phyloP scores from a whole-genome alignment of 2,888 invertebrate species.

The Eledone cirrhosa region DNA sequence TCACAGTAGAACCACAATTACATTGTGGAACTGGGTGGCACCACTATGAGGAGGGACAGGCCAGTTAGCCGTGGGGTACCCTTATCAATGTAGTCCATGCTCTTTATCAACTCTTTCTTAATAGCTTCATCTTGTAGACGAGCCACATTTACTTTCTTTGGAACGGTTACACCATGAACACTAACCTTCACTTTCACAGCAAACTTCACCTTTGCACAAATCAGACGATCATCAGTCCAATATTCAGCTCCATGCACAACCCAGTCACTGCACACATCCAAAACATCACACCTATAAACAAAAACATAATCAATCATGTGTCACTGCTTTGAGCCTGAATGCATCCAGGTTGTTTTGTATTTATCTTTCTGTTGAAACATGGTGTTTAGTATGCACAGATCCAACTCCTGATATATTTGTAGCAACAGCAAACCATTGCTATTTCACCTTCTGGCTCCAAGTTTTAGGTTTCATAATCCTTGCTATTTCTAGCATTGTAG shows the following conservation, averaged over 20 bases:
- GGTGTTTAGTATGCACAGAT: neutral
- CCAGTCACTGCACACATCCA: neutral
- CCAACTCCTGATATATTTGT: neutral
- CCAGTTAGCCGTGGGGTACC: no score
- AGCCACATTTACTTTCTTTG: neutral
- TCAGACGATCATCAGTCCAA: neutral
- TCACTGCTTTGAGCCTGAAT: neutral
- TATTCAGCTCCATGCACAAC: neutral
- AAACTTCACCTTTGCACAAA: neutral
- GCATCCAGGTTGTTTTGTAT: neutral
- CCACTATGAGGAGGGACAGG: no score
- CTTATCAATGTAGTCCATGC: no score
- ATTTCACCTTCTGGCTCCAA: neutral
- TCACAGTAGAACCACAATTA: no score
- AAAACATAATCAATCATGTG: neutral
- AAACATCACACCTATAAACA: neutral
- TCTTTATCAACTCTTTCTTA: no score
- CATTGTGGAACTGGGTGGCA: no score
- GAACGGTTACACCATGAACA: neutral
- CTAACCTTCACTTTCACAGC: neutral
- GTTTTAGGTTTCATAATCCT: neutral
- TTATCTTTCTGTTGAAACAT: neutral
- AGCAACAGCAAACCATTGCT: neutral
- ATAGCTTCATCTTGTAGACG: neutral
- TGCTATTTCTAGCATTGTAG: neutral